Evolutionary conservation across 2,888 invertebrate species (phyloP), one percentile per base, ranked within the genome.

Genomic region (Mycalesis mineus): DNA sequence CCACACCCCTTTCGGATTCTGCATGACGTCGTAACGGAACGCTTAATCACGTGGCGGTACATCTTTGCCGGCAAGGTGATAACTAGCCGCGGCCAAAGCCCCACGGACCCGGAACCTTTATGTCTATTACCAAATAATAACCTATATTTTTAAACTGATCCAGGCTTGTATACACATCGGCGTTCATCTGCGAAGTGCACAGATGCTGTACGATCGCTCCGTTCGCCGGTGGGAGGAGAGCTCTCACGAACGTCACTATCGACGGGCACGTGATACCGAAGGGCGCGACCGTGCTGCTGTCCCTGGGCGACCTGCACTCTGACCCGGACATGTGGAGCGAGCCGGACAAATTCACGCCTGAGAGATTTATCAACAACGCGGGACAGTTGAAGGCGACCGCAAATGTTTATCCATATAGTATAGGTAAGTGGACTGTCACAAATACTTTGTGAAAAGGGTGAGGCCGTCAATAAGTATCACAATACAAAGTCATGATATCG

Each of bases 361-460:
- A 92, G 69, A 84, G 93, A 74, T 93, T 93, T 78, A 81, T 93
- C 48, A 84, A 91, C 64, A 80, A 48, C 11, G 51, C 84, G 9
- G 92, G 91, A 22, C 77, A 75, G 65, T 75, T 91, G 53, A 83
- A 82, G 62, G 84, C 83, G 61, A 86, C 90, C 52, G 91, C 91
- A 62, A 79, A 91, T 63, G 87, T 91, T 67, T 88, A 92, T 54
- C 91, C 92, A n/a, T 95, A 94, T 70, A 94, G 94, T 60, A 79
- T 91, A 72, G 94, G 94, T 93, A 78, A 73, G 76, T 74, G 11
- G 3, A 22, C 22, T 22, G 22, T 22, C 22, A 5, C 5, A 22
- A 22, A 22, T 22, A 22, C 22, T 5, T 4, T 22, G 22, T 22
- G 22, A 22, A 2, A 22, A 22, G 22, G 22, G 22, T 22, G 3